A percentile compares a stretch with the other conserved stretches of the same genome.
phyloP scores from a whole-genome alignment of 35 echinoderm and acorn worm genomes.

The Ophiothrix spiculata region DNA sequence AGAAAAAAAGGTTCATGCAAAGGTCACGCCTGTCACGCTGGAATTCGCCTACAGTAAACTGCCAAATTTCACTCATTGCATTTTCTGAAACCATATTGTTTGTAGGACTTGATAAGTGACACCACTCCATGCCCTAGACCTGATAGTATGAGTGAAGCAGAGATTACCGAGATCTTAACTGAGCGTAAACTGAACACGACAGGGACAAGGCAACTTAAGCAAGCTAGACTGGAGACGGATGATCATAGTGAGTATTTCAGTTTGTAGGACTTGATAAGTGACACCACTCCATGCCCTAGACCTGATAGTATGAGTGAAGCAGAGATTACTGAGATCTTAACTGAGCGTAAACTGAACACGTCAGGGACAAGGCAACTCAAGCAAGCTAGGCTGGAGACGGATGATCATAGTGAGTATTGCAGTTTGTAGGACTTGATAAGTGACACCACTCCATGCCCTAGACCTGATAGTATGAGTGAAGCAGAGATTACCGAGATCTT shows the following conservation, averaged over 20 bases:
- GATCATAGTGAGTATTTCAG: background rate
- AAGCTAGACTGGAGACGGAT: background rate
- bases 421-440: too few species aligned
- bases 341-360: background rate
- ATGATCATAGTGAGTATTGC: background rate
- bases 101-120: background rate
- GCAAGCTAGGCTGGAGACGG: background rate
- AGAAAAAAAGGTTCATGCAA: too few species aligned
- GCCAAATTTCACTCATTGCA: too few species aligned
- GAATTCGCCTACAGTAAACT: too few species aligned
- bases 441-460: background rate
- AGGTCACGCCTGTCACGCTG: too few species aligned
- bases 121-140: background rate
- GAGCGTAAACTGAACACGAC: background rate
- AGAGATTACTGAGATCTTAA: too few species aligned
- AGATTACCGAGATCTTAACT: background rate
- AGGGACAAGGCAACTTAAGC: background rate
- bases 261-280: too few species aligned
- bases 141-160: background rate
- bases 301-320: background rate
- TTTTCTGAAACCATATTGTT: too few species aligned
- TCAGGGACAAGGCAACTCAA: background rate
- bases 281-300: too few species aligned
- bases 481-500: background rate
- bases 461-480: background rate